These are phyloP conservation scores for Acleris sparsana DNA, from an alignment of 2,888 invertebrate species.

Conservation along the genomic window DNA sequence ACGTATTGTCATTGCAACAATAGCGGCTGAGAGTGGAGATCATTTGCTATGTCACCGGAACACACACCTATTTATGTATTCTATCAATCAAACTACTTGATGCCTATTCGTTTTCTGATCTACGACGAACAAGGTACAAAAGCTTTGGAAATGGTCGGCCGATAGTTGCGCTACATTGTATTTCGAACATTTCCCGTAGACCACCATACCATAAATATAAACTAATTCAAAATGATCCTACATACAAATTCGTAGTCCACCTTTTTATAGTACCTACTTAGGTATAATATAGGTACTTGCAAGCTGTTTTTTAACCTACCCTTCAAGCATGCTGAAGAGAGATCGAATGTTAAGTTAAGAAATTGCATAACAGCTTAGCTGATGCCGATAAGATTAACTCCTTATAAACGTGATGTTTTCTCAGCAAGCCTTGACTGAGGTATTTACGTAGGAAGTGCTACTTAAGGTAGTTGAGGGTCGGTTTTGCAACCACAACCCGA, in stretches of 20 bases:
- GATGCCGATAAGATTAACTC: not conserved
- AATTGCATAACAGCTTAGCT: slow-evolving; percentile 1
- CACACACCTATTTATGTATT: slow-evolving; percentile 42
- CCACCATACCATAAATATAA: too few species aligned
- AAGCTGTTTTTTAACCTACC: not conserved
- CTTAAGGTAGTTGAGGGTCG: slow-evolving; percentile 30
- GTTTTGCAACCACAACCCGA: slow-evolving; percentile 47
- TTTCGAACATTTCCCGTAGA: too few species aligned
- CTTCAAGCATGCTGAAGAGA: not conserved
- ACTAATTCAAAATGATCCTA: too few species aligned
- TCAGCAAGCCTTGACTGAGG: slow-evolving; percentile 20
- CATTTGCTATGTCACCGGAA: slow-evolving; percentile 54
- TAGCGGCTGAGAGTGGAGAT: slow-evolving; percentile 55
- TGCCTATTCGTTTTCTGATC: slow-evolving; percentile 19
- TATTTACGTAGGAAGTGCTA: slow-evolving; percentile 22
- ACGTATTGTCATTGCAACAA: slow-evolving; percentile 62
- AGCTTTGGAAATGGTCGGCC: not conserved
- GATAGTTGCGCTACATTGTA: not conserved
- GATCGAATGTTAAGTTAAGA: not conserved
- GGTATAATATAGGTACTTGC: slow-evolving; percentile 14
- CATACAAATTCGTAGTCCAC: too few species aligned
- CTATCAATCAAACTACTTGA: slow-evolving; percentile 37
- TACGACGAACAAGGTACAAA: slow-evolving; percentile 3
- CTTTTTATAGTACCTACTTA: too few species aligned
- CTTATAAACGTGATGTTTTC: slow-evolving; percentile 2